Percentiles rank a stretch among this genome's conserved stretches.
Conservation (phyloP, 1,140 invertebrate species). For the Maconellicoccus hirsutus region DNA sequence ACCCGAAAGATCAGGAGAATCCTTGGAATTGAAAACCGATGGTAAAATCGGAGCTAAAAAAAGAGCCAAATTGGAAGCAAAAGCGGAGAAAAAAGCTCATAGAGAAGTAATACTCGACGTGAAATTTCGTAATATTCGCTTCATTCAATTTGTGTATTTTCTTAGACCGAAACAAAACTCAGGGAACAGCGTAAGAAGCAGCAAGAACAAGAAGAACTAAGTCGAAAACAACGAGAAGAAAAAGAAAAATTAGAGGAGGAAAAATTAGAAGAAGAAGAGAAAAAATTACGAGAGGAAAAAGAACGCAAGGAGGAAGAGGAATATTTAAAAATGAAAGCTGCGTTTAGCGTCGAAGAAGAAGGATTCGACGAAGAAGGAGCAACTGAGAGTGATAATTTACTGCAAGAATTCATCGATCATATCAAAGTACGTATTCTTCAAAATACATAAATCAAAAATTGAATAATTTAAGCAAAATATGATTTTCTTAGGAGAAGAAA, state of each 20-base stretch:
- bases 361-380: conserved; percentile 59
- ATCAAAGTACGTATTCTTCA: conserved; percentile 56
- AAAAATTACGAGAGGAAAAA: conserved; percentile 54
- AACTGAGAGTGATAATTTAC: conserved; percentile 52
- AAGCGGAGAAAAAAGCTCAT: conserved; percentile 74
- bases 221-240: conserved; percentile 50
- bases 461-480: no score
- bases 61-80: conserved; percentile 77
- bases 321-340: conserved; percentile 83
- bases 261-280: conserved; percentile 49
- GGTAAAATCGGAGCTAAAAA: conserved; percentile 88
- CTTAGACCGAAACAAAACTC: conserved; percentile 50
- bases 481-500: conserved; percentile 55
- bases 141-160: conserved; percentile 22
- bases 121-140: neutral
- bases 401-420: conserved; percentile 67
- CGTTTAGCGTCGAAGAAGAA: conserved; percentile 84
- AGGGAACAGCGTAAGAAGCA: conserved; percentile 57
- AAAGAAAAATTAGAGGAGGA: conserved; percentile 50
- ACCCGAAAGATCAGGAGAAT: conserved; percentile 19
- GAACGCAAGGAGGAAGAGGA: conserved; percentile 63
- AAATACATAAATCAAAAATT: no score
- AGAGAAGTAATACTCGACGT: conserved; percentile 47
- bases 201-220: conserved; percentile 57
- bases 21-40: conserved; percentile 14